phyloP scores from a whole-genome alignment of 2,113 vertebrate species.

The Oryzias javanicus region DNA sequence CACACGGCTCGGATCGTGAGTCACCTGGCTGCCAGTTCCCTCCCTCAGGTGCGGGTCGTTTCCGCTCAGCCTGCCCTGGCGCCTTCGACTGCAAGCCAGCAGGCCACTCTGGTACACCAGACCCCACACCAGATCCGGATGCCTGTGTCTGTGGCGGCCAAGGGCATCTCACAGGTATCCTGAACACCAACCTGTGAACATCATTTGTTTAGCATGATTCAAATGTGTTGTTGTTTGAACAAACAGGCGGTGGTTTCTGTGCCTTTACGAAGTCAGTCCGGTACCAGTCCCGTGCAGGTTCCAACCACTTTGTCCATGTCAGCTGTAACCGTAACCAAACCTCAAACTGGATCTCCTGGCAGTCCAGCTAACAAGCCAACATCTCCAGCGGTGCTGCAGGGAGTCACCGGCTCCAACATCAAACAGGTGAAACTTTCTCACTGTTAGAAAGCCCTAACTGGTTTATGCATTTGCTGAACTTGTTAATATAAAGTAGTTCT shows the following conservation, averaged over 20 bases:
- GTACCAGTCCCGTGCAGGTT: conserved; percentile 76
- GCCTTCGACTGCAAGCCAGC: conserved; percentile 73
- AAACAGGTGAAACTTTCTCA: conserved; percentile 83
- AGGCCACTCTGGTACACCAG: conserved; percentile 80
- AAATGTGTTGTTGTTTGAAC: neutral
- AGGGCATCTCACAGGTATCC: conserved; percentile 88
- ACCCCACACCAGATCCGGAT: conserved; percentile 86
- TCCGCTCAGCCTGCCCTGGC: conserved; percentile 80
- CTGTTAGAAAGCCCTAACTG: no score
- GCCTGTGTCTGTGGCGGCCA: conserved; percentile 83
- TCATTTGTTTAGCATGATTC: neutral
- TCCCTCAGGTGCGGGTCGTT: conserved; percentile 92
- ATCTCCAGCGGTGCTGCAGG: conserved; percentile 85
- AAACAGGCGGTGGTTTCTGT: conserved; percentile 85
- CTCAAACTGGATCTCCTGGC: conserved; percentile 79
- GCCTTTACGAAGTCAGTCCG: conserved; percentile 83
- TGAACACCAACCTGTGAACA: neutral
- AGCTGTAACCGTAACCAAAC: conserved; percentile 79
- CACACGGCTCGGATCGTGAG: conserved; percentile 77
- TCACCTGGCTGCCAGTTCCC: conserved; percentile 79
- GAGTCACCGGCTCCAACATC: conserved; percentile 85
- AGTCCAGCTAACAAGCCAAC: conserved; percentile 76
- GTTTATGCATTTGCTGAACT: no score
- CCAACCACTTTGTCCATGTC: conserved; percentile 82
- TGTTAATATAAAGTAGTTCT: no score